Conservation (phyloP, 2,113 vertebrate species). For the Trichechus manatus region DNA sequence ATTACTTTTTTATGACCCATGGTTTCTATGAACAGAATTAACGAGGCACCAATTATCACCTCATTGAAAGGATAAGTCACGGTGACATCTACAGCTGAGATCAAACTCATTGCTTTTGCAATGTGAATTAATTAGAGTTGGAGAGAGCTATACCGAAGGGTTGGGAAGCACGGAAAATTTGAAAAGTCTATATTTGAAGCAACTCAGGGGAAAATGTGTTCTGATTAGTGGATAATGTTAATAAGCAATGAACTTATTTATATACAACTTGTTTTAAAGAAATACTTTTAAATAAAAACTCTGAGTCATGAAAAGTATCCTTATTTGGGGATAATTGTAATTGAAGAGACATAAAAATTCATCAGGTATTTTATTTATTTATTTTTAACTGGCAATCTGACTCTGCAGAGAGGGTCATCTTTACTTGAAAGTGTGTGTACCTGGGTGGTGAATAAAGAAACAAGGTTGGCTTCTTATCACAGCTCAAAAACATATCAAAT, state of each 20-base stretch:
- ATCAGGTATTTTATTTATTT: constrained; percentile 42
- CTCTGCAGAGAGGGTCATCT: constrained; percentile 72
- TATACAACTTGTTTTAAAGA: constrained; percentile 54
- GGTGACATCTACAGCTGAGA: constrained; percentile 79
- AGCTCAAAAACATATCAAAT: constrained; percentile 85
- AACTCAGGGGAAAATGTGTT: constrained; percentile 66
- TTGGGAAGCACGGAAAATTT: constrained; percentile 70
- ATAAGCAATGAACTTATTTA: constrained; percentile 68
- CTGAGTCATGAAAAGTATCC: constrained; percentile 53
- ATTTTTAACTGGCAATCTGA: constrained; percentile 65
- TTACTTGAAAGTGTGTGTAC: constrained; percentile 82
- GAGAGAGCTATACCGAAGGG: constrained; percentile 66
- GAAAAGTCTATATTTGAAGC: constrained; percentile 77
- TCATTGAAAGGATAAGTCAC: constrained; percentile 78
- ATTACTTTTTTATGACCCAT: constrained; percentile 69
- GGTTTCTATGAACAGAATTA: constrained; percentile 79
- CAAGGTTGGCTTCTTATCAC: constrained; percentile 81
- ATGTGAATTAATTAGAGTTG: constrained; percentile 81
- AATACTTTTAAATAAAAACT: constrained; percentile 64
- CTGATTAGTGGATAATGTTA: constrained; percentile 57
- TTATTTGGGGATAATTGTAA: constrained; percentile 70
- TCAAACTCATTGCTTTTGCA: constrained; percentile 82
- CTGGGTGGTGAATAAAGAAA: constrained; percentile 84
- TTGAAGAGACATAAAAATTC: constrained; percentile 74
- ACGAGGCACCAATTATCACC: constrained; percentile 79